phyloP scores from a whole-genome alignment of 2,888 invertebrate species.

The Leptopilina drosophilae region DNA sequence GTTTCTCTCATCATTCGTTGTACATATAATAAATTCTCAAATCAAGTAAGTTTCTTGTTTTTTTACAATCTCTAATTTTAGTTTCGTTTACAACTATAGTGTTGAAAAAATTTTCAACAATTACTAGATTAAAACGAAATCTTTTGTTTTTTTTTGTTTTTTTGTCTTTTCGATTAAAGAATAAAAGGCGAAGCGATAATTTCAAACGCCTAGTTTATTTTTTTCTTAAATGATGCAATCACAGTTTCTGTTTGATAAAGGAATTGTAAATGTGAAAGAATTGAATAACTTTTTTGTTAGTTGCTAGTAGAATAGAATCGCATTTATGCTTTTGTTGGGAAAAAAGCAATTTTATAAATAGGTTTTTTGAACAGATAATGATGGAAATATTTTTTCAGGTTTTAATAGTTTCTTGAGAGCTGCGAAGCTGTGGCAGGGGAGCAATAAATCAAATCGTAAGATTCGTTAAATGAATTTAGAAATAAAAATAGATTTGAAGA shows the following conservation, averaged over 20 bases:
- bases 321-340: neutral
- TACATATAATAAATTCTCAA: slow-evolving; percentile 66
- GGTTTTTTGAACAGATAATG: neutral
- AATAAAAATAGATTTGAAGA: neutral
- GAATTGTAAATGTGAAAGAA: slow-evolving; percentile 37
- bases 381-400: slow-evolving; percentile 33
- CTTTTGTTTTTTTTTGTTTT: slow-evolving; percentile 27
- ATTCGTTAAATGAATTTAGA: neutral
- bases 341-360: neutral
- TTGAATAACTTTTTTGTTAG: neutral
- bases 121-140: slow-evolving; percentile 43
- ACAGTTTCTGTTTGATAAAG: slow-evolving; percentile 41
- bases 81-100: slow-evolving; percentile 6
- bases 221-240: slow-evolving; percentile 41
- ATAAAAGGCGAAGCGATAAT: slow-evolving; percentile 50
- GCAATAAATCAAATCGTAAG: slow-evolving; percentile 14
- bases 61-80: slow-evolving; percentile 2
- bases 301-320: neutral
- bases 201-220: slow-evolving; percentile 9
- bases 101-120: slow-evolving; percentile 24
- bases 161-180: slow-evolving; percentile 40
- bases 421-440: neutral
- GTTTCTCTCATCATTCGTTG: slow-evolving; percentile 58
- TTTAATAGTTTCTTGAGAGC: neutral
- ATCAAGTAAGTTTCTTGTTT: slow-evolving; percentile 46